phyloP scores from a whole-genome alignment of 1,140 invertebrate species.

The Capitella teleta region DNA sequence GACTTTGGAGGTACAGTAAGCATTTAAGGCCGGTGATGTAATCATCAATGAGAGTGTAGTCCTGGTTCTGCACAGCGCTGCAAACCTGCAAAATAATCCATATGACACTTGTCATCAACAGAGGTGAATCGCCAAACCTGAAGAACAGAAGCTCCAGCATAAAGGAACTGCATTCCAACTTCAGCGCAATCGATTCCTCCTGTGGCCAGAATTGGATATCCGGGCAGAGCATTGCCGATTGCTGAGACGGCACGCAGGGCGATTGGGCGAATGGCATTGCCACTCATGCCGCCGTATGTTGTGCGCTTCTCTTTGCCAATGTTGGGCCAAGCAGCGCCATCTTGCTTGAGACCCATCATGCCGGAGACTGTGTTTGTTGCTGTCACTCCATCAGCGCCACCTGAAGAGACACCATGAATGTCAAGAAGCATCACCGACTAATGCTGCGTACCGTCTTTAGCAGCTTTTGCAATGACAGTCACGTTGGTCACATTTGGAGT shows the following conservation, averaged over 20 bases:
- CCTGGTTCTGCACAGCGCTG: constrained; percentile 96
- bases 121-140: constrained; percentile 51
- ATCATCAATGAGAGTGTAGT: constrained; percentile 89
- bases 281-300: constrained; percentile 92
- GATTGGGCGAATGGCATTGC: constrained; percentile 88
- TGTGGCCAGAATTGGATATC: constrained; percentile 85
- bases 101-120: not conserved
- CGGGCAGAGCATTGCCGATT: constrained; percentile 69
- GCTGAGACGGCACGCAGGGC: constrained; percentile 78
- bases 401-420: constrained; percentile 46
- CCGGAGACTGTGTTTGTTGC: constrained; percentile 93
- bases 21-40: constrained; percentile 83
- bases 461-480: constrained; percentile 74
- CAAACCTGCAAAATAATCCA: constrained; percentile 58
- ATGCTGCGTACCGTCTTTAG: constrained; percentile 61
- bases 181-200: constrained; percentile 94
- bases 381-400: constrained; percentile 84
- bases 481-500: constrained; percentile 97
- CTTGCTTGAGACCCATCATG: constrained; percentile 71
- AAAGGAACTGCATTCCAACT: constrained; percentile 79
- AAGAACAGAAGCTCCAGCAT: constrained; percentile 77
- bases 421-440: too few relatives aligned
- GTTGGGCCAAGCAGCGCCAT: constrained; percentile 79
- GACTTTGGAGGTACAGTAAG: constrained; percentile 67
- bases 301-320: constrained; percentile 70